Conservation (phyloP, 2,888 invertebrate genomes). For the Argynnis bischoffii region DNA sequence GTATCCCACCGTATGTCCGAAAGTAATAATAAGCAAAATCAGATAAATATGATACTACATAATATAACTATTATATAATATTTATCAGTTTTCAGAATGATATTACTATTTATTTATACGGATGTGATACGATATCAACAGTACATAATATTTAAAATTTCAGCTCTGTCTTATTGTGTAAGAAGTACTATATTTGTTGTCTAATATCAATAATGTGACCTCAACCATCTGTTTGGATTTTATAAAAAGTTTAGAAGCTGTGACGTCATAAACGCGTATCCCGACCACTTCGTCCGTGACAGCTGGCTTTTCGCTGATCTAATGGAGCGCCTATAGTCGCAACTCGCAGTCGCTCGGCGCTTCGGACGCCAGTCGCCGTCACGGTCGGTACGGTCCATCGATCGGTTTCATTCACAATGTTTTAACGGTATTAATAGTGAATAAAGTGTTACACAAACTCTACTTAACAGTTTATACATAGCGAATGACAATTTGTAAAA, state of each 20-base stretch:
- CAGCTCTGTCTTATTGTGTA: no score
- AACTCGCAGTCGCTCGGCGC: slow-evolving; percentile 45
- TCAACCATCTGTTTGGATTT: slow-evolving; percentile 14
- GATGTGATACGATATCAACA: no score
- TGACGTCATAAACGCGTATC: slow-evolving; percentile 34
- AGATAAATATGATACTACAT: no score
- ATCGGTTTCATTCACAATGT: slow-evolving; percentile 60
- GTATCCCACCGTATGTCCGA: no score
- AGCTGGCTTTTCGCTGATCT: slow-evolving; percentile 17
- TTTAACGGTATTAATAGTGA: slow-evolving; percentile 48
- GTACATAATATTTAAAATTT: no score
- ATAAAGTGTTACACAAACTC: slow-evolving; percentile 22
- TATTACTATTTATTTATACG: no score
- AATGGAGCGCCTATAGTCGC: slow-evolving; percentile 28
- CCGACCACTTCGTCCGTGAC: slow-evolving; percentile 16
- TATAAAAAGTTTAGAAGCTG: slow-evolving; percentile 11
- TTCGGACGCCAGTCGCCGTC: slow-evolving; percentile 42
- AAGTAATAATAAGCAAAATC: no score
- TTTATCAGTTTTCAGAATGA: no score
- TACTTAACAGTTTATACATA: neutral
- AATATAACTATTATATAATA: no score
- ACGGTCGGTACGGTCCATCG: slow-evolving; percentile 45
- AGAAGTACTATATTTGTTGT: no score
- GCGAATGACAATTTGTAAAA: neutral
- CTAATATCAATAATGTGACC: slow-evolving; percentile 5